Evolutionary conservation across 2,797 vertebrate species (phyloP).

Genomic region (Chloroceryle amazona): DNA sequence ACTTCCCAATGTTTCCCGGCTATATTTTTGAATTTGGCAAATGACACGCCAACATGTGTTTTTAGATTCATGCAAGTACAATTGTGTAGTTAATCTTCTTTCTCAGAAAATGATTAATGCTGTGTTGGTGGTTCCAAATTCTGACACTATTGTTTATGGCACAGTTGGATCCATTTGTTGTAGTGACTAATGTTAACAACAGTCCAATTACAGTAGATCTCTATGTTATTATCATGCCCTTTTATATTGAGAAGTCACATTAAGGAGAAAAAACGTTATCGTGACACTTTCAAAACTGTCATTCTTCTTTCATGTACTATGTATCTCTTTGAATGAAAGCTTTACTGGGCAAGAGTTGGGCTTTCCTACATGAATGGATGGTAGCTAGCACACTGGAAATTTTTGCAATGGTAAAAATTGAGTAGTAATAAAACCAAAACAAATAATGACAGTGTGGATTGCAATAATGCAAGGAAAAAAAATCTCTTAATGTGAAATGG

Average conservation of each 20-base stretch:
- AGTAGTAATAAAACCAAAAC: neutral
- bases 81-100: neutral
- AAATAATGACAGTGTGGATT: neutral
- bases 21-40: neutral
- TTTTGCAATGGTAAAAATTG: neutral
- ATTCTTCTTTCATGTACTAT: neutral
- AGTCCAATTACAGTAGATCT: neutral
- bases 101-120: neutral
- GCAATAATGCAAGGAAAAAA: neutral
- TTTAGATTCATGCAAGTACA: fast-evolving
- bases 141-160: neutral
- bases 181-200: neutral
- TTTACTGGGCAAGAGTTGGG: neutral
- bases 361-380: neutral
- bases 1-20: neutral
- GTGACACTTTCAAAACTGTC: no score
- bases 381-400: neutral
- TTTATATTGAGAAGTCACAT: neutral
- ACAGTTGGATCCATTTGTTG: neutral
- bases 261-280: neutral
- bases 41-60: neutral
- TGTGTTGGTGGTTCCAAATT: neutral
- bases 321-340: neutral
- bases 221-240: neutral
- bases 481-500: neutral